These are phyloP conservation scores for Nemotelus pantherinus DNA, from an alignment of 2,888 invertebrate species.

Conservation along the genomic window DNA sequence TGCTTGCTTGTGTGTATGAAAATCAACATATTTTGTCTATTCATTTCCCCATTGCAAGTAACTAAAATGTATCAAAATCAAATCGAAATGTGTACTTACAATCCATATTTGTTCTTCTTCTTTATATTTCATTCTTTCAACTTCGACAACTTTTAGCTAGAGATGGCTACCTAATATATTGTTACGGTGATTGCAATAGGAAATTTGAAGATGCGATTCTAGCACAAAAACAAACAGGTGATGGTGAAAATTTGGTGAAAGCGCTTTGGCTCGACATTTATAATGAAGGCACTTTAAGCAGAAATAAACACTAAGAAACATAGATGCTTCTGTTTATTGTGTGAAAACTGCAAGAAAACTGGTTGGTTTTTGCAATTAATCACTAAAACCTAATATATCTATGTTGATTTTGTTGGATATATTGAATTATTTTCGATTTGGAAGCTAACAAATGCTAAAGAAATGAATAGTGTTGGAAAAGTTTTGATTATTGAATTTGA, in stretches of 20 bases:
- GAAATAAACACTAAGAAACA: conserved; percentile 16
- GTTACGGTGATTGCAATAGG: conserved; percentile 65
- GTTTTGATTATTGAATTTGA: too few species aligned
- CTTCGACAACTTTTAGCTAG: conserved; percentile 58
- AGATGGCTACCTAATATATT: conserved; percentile 65
- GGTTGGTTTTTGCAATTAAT: neutral
- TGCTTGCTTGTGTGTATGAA: too few species aligned
- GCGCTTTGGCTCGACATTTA: conserved; percentile 66
- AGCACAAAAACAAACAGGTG: conserved; percentile 65
- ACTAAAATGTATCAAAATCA: too few species aligned
- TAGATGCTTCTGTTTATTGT: neutral
- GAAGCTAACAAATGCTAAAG: too few species aligned
- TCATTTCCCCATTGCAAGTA: too few species aligned
- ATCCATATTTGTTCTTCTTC: neutral
- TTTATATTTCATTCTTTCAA: conserved; percentile 6
- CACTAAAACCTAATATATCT: conserved; percentile 1
- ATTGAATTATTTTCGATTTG: too few species aligned
- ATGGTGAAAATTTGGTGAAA: conserved; percentile 66
- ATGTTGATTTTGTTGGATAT: too few species aligned
- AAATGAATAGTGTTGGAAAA: too few species aligned
- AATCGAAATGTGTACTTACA: neutral
- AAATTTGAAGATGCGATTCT: conserved; percentile 64
- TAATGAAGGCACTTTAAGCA: conserved; percentile 58
- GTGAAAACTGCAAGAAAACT: neutral
- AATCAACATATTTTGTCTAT: too few species aligned